Percentiles rank a stretch among this genome's conserved stretches.
Evolutionary conservation across 2,797 vertebrate genomes (phyloP).

Genomic region (Gobionotothen gibberifrons): DNA sequence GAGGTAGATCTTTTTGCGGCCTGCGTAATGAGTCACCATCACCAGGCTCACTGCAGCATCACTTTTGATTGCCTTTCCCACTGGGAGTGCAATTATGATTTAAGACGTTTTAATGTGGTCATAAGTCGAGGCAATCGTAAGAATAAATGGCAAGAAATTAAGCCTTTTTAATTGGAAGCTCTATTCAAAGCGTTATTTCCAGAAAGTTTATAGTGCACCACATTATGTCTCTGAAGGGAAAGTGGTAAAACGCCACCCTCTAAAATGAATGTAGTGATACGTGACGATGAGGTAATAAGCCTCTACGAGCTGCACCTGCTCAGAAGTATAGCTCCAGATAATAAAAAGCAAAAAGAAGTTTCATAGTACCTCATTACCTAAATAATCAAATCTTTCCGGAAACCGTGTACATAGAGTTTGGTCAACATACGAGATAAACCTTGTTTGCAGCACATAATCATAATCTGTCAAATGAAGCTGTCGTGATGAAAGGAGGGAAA

Average conservation of each 20-base stretch:
- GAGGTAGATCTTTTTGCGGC: slow-evolving; percentile 30
- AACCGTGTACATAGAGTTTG: slow-evolving; percentile 12
- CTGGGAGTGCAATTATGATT: slow-evolving; percentile 67
- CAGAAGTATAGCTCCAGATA: slow-evolving; percentile 17
- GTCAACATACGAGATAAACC: slow-evolving; percentile 26
- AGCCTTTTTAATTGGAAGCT: slow-evolving; percentile 63
- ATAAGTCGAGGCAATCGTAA: slow-evolving; percentile 65
- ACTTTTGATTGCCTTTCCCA: slow-evolving; percentile 54
- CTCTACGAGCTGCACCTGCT: slow-evolving; percentile 25
- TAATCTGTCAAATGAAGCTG: slow-evolving; percentile 49
- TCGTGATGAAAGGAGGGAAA: slow-evolving; percentile 38
- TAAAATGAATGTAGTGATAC: slow-evolving; percentile 29
- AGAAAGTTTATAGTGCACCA: slow-evolving; percentile 29
- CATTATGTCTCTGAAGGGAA: slow-evolving; percentile 1
- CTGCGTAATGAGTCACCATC: slow-evolving; percentile 52
- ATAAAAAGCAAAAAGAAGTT: slow-evolving; percentile 26
- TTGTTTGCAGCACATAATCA: slow-evolving; percentile 30
- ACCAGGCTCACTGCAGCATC: slow-evolving; percentile 53
- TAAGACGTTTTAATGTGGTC: slow-evolving; percentile 73
- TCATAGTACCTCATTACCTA: slow-evolving; percentile 45
- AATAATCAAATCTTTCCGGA: slow-evolving; percentile 42
- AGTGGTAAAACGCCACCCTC: slow-evolving; percentile 16
- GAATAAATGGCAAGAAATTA: slow-evolving; percentile 57
- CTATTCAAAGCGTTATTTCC: slow-evolving; percentile 52
- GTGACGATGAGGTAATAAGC: slow-evolving; percentile 22